Conservation (phyloP, 2,797 vertebrate genomes). For the Scyliorhinus canicula region DNA sequence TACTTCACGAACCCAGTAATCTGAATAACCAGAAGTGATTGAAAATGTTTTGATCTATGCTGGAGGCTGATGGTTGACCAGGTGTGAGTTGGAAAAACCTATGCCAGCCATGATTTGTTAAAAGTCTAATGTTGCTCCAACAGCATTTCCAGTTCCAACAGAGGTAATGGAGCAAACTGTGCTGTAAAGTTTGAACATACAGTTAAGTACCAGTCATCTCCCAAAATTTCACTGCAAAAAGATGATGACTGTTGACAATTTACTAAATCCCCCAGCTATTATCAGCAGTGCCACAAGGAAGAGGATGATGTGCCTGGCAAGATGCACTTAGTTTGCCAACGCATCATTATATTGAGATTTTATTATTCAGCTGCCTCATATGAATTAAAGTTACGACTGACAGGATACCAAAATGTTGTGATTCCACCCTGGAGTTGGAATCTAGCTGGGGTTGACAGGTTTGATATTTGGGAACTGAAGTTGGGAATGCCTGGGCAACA, state of each 20-base stretch:
- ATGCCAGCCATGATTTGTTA: background rate
- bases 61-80: background rate
- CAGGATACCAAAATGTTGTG: background rate
- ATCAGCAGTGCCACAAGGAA: background rate
- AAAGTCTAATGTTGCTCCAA: background rate
- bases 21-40: background rate
- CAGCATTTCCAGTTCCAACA: background rate
- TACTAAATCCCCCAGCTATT: background rate
- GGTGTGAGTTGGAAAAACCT: background rate
- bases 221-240: background rate
- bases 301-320: background rate
- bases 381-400: background rate
- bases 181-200: background rate
- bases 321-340: background rate
- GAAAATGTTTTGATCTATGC: background rate
- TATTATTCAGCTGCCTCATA: background rate
- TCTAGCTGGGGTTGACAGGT: background rate
- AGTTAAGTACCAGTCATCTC: background rate
- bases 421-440: background rate
- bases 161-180: too few relatives aligned
- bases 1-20: too few relatives aligned
- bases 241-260: conserved; percentile 13
- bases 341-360: background rate
- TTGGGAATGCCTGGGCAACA: background rate
- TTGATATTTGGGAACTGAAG: background rate